A percentile compares a stretch with the other conserved stretches of the same genome.
These are phyloP conservation scores for Pseudochromis fuscus DNA, from an alignment of 2,797 vertebrate genomes.

Conservation along the genomic window DNA sequence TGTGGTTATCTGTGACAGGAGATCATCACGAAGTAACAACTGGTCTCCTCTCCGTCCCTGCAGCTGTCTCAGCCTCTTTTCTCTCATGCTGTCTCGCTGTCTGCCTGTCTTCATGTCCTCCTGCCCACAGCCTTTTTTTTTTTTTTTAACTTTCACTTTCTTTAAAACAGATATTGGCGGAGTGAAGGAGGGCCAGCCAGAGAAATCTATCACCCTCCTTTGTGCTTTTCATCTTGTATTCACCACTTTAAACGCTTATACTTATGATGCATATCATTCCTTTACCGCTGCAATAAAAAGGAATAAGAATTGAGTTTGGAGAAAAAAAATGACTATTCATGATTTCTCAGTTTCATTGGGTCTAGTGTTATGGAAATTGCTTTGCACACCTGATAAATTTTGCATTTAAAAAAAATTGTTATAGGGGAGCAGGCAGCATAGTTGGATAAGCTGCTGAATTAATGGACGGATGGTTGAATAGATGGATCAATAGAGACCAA, in stretches of 20 bases:
- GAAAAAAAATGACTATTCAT: conserved; percentile 52
- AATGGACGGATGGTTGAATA: conserved; percentile 46
- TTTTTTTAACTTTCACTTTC: conserved; percentile 29
- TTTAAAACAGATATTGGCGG: conserved; percentile 58
- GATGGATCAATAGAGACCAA: conserved; percentile 51
- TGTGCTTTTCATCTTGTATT: conserved; percentile 47
- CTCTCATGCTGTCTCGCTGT: conserved; percentile 34
- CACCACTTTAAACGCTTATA: conserved; percentile 34
- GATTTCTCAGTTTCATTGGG: conserved; percentile 46
- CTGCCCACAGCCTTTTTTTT: conserved; percentile 43
- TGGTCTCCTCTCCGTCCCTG: conserved; percentile 38
- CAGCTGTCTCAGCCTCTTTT: conserved; percentile 15
- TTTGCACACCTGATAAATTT: conserved; percentile 40
- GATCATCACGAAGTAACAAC: conserved; percentile 65
- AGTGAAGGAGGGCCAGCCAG: conserved; percentile 32
- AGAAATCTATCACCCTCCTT: conserved; percentile 43
- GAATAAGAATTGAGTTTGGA: conserved; percentile 21
- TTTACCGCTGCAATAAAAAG: conserved; percentile 24
- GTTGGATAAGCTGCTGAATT: conserved; percentile 49
- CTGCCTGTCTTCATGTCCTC: conserved; percentile 45
- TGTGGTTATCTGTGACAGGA: conserved; percentile 39
- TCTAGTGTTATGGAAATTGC: conserved; percentile 45
- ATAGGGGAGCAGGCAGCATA: conserved; percentile 13
- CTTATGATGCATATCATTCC: conserved; percentile 53
- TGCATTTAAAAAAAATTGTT: conserved; percentile 35